Evolutionary conservation across 2,113 vertebrate species (phyloP).

Genomic region (Archocentrus centrarchus): DNA sequence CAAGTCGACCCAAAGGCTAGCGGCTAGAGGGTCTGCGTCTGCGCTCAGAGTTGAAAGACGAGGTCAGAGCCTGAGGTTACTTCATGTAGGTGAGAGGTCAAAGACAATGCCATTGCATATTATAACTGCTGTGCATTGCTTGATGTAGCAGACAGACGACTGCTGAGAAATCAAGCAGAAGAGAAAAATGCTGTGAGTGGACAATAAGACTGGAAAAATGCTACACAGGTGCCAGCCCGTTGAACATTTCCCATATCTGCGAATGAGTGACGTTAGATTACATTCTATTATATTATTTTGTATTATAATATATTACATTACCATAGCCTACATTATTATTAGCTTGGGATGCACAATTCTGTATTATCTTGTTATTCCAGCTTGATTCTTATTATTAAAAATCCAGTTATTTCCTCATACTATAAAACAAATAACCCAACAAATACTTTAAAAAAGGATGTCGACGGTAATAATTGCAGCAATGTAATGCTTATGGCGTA

Average conservation of each 20-base stretch:
- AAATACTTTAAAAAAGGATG: not conserved
- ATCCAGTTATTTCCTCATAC: not conserved
- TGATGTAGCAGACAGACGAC: constrained; percentile 5
- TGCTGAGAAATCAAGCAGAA: not conserved
- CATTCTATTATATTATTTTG: not conserved
- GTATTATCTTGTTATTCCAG: not conserved
- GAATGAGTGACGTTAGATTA: not conserved
- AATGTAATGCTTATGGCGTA: not conserved
- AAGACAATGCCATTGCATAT: constrained; percentile 31
- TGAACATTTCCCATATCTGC: not conserved
- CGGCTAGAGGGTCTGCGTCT: constrained; percentile 39
- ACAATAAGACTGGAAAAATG: not conserved
- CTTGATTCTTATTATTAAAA: not conserved
- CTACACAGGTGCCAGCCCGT: not conserved
- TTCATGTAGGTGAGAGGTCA: constrained; percentile 66
- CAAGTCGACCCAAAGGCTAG: constrained; percentile 53
- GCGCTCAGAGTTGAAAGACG: constrained; percentile 55
- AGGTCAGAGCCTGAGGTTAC: constrained; percentile 47
- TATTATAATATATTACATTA: not conserved
- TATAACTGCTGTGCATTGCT: not conserved
- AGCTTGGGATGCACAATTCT: not conserved
- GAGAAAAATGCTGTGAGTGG: not conserved
- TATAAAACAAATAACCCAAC: not conserved
- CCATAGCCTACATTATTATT: not conserved
- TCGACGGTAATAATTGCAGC: not conserved